Evolutionary conservation across 2,113 vertebrate species (phyloP).

Genomic region (Gorsachius goisagi): DNA sequence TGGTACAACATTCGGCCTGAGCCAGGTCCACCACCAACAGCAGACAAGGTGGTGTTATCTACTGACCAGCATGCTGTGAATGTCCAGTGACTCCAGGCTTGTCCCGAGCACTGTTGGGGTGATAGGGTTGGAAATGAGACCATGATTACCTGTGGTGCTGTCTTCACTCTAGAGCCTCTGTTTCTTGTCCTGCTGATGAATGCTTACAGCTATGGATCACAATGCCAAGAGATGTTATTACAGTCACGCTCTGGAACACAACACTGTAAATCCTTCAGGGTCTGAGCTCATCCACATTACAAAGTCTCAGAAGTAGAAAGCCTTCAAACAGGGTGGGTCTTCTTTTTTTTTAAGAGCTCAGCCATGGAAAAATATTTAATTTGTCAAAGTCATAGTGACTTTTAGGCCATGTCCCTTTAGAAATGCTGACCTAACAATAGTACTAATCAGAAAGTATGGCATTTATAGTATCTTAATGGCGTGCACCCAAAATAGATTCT

Average conservation of each 20-base stretch:
- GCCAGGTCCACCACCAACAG: not conserved
- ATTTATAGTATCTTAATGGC: constrained; percentile 71
- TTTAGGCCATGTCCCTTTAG: constrained; percentile 67
- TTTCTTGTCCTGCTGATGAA: not conserved
- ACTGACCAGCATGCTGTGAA: not conserved
- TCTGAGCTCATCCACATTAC: not conserved
- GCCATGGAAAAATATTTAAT: constrained; percentile 13
- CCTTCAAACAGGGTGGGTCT: not conserved
- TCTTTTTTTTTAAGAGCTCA: not conserved
- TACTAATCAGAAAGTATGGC: constrained; percentile 61
- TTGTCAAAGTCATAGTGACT: constrained; percentile 66
- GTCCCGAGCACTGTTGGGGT: not conserved
- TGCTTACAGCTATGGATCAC: not conserved
- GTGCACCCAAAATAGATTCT: constrained; percentile 58
- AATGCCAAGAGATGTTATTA: not conserved
- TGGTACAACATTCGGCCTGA: not conserved
- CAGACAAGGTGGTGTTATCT: not conserved
- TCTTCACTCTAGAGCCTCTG: not conserved
- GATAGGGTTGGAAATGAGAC: not conserved
- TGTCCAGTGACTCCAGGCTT: not conserved
- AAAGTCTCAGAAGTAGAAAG: not conserved
- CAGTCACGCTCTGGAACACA: not conserved
- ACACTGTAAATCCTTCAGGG: not conserved
- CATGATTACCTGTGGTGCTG: not conserved
- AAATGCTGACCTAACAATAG: constrained; percentile 63